Evolutionary conservation across 1,140 invertebrate genomes (phyloP).

Genomic region (Brachionus plicatilis): DNA sequence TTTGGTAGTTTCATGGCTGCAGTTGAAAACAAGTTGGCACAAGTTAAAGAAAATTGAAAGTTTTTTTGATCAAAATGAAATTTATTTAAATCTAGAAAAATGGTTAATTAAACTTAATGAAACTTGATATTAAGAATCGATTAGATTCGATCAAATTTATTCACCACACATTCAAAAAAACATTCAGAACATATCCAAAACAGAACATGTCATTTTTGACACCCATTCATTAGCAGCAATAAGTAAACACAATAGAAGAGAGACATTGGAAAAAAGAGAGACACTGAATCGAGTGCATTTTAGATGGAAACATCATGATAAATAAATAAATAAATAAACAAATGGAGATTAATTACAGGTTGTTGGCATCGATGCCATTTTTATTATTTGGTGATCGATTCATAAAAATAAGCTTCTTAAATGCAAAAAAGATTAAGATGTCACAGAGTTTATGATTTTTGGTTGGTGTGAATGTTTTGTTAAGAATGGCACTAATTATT

Average conservation of each 20-base stretch:
- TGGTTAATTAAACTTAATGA: not conserved
- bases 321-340: not conserved
- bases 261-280: not conserved
- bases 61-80: too few species aligned
- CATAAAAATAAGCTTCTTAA: not conserved
- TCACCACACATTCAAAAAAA: too few species aligned
- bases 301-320: not conserved
- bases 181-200: not conserved
- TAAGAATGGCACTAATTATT: not conserved
- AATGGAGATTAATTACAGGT: conserved; percentile 27
- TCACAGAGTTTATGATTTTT: not conserved
- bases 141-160: not conserved
- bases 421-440: not conserved
- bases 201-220: conserved; percentile 10
- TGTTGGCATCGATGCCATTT: not conserved
- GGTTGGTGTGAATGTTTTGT: not conserved
- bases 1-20: conserved; percentile 14
- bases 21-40: not conserved
- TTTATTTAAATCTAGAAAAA: conserved; percentile 12
- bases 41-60: too few species aligned
- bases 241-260: not conserved
- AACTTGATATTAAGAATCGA: not conserved
- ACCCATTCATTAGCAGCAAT: not conserved
- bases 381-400: not conserved
- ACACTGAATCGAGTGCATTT: not conserved